A percentile compares a stretch with the other conserved stretches of the same genome.
These are phyloP conservation scores for Furcula furcula DNA, from an alignment of 2,888 invertebrate species.

Conservation along the genomic window DNA sequence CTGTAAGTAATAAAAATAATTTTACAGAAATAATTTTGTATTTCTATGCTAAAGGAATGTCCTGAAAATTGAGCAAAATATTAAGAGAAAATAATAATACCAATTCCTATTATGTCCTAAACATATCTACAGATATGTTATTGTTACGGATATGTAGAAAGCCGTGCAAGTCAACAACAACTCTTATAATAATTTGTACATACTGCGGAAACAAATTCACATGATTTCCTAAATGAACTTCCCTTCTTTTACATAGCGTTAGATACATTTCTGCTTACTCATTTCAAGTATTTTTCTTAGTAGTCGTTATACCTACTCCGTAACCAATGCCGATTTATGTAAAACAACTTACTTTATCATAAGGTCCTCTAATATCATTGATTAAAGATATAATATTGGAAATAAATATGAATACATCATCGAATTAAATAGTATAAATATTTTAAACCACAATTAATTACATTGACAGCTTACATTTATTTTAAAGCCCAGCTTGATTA, in stretches of 20 bases:
- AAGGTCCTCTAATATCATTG: too few relatives aligned
- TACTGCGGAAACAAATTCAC: too few relatives aligned
- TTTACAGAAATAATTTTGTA: slow-evolving; percentile 15
- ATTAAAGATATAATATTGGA: too few relatives aligned
- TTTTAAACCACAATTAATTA: slow-evolving; percentile 36
- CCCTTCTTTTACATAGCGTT: not conserved
- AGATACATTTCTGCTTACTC: not conserved
- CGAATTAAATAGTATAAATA: too few relatives aligned
- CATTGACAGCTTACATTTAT: slow-evolving; percentile 26
- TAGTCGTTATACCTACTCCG: too few relatives aligned
- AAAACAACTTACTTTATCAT: not conserved
- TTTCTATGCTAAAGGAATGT: slow-evolving; percentile 47
- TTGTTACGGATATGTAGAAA: slow-evolving; percentile 25
- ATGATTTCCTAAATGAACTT: too few relatives aligned
- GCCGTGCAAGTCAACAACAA: not conserved
- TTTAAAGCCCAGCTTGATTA: slow-evolving; percentile 41
- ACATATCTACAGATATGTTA: slow-evolving; percentile 24
- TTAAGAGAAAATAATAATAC: slow-evolving; percentile 26
- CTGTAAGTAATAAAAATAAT: slow-evolving; percentile 2
- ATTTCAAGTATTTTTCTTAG: not conserved
- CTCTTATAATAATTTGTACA: too few relatives aligned
- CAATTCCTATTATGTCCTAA: slow-evolving; percentile 17
- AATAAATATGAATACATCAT: too few relatives aligned
- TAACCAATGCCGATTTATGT: not conserved
- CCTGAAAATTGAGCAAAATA: slow-evolving; percentile 54